phyloP scores from a whole-genome alignment of 2,113 vertebrate species.

The Indri indri region DNA sequence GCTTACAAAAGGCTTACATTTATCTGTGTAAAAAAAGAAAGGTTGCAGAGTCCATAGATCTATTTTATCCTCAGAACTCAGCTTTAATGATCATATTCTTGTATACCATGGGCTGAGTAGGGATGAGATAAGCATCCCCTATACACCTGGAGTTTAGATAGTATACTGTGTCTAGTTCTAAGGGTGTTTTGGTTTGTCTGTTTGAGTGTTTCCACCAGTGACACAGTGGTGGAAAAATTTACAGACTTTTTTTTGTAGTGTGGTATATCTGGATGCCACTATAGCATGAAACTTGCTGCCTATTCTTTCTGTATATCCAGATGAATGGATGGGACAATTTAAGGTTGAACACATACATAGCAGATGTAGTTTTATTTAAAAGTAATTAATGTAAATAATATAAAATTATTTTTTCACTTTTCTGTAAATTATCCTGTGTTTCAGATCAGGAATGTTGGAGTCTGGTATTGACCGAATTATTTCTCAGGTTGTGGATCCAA shows the following conservation, averaged over 20 bases:
- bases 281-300: not conserved
- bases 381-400: not conserved
- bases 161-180: not conserved
- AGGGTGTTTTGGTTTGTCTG: not conserved
- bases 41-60: not conserved
- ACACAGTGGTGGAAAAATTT: not conserved
- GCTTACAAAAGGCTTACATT: not conserved
- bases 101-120: rapidly evolving
- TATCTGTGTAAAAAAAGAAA: not conserved
- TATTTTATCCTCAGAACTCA: not conserved
- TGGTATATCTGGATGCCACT: not conserved
- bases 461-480: conserved; percentile 99
- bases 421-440: conserved; percentile 68
- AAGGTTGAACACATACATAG: not conserved
- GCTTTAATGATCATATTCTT: not conserved
- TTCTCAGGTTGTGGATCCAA: conserved; percentile 98
- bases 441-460: conserved; percentile 98
- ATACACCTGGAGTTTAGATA: no score
- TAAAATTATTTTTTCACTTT: not conserved
- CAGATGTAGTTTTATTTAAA: not conserved
- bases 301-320: not conserved
- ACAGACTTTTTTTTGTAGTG: not conserved
- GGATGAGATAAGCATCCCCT: not conserved
- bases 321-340: not conserved
- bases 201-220: not conserved